Evolutionary conservation across 2,113 vertebrate species (phyloP).

Genomic region (Zootoca vivipara): DNA sequence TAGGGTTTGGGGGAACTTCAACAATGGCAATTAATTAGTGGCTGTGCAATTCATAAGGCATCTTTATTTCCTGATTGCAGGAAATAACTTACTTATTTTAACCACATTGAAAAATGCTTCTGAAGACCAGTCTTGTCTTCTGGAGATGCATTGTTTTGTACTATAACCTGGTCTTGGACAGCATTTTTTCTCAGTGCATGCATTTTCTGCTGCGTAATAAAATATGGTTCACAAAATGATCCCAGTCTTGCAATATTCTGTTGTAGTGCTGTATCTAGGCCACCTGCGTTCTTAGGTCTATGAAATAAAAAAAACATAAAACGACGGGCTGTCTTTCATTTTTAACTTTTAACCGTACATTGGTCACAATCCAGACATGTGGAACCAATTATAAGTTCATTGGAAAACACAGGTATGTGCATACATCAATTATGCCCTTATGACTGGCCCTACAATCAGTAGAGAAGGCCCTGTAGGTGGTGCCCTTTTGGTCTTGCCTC

Average conservation of each 20-base stretch:
- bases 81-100: conserved; percentile 29
- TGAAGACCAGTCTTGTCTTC: conserved; percentile 8
- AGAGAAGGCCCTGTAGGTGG: no score
- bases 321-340: background rate
- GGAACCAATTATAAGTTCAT: background rate
- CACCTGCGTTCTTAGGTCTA: conserved; percentile 40
- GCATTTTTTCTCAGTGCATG: conserved; percentile 19
- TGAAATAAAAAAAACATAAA: background rate
- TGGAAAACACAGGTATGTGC: background rate
- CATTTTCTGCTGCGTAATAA: conserved; percentile 43
- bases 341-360: background rate
- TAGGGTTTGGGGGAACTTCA: conserved; percentile 17
- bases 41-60: conserved; percentile 29
- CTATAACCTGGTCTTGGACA: conserved; percentile 11
- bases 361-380: background rate
- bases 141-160: conserved; percentile 33
- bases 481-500: no score
- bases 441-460: no score
- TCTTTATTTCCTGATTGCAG: conserved; percentile 11
- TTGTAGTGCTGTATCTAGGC: conserved; percentile 31
- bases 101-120: background rate
- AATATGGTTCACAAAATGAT: conserved; percentile 54
- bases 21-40: conserved; percentile 26
- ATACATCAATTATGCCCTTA: background rate
- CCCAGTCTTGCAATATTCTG: conserved; percentile 18